Evolutionary conservation across 2,113 vertebrate species (phyloP), one percentile per base, ranked within the genome.

Genomic region (Neodontobutis hainanensis): DNA sequence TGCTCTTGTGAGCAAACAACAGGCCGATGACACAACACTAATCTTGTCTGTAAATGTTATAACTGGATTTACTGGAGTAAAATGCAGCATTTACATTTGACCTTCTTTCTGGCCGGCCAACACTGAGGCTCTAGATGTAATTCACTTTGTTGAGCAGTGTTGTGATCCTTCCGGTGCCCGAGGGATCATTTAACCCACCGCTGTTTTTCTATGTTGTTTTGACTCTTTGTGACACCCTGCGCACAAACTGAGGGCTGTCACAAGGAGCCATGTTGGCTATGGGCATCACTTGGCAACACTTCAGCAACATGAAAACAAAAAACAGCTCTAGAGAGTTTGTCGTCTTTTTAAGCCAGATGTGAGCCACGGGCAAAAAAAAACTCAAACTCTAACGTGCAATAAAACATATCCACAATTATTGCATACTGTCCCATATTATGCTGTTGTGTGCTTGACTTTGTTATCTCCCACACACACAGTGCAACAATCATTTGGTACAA

Each of bases 311-410:
- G 46, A 61, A 66, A 65, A 75, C 32, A 52, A 27, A 46, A 45
- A 77, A 5, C 27, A 3, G 8, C 80, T 58, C 62, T 27, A 14
- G 73, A 79, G 71, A 77, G 15, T 32, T 7, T 12, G 65, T 68
- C 61, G 16, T 82, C 81, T 83, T 82, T 63, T 80, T 68, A 15
- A 64, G 38, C 70, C 88, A 88, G 82, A 86, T 90, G 87, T 84
- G 72, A 71, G 57, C 65, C 79, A 51, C 75, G 69, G 68, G 68
- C 68, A 59, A 63, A 75, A 59, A 63, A 75, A 61, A 60, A 50
- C 60, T 19, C 65, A 57, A 8, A n/a, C 44, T 56, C 16, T 50
- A 47, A 51, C 19, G 51, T 64, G 66, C 79, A 73, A 62, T 50
- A 8, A 79, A 9, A 71, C 16, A 32, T 62, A 72, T 78, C 72